Evolutionary conservation across 2,797 vertebrate genomes (phyloP).

Genomic region (Taenioides sp.): DNA sequence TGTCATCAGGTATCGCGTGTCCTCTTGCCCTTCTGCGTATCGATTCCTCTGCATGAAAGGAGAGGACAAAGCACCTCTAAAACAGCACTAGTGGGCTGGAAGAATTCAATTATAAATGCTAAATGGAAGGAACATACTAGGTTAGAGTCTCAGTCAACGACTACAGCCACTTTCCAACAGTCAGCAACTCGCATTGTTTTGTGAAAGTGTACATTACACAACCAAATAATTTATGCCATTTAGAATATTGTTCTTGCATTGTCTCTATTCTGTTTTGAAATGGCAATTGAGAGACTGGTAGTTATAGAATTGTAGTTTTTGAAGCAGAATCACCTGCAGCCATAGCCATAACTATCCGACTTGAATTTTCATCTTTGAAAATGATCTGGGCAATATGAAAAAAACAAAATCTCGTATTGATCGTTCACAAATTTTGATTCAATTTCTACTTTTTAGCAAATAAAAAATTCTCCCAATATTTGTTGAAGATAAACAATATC

Average conservation of each 20-base stretch:
- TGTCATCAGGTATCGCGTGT: constrained; percentile 66
- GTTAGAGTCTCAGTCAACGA: constrained; percentile 10
- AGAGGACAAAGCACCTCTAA: constrained; percentile 46
- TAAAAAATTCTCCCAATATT: no score
- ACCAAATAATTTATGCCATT: constrained; percentile 28
- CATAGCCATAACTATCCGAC: no score
- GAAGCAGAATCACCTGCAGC: no score
- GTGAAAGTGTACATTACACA: constrained; percentile 11
- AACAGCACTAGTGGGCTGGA: constrained; percentile 31
- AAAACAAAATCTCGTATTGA: no score
- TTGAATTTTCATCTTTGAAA: no score
- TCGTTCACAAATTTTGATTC: no score
- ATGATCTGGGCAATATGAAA: no score
- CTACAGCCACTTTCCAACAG: constrained; percentile 18
- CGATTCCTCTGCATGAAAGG: constrained; percentile 48
- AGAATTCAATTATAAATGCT: constrained; percentile 7
- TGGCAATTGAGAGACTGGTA: neutral
- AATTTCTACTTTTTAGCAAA: no score
- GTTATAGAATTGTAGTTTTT: no score
- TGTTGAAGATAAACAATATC: no score
- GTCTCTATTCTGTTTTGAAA: neutral
- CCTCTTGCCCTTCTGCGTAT: constrained; percentile 65
- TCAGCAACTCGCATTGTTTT: constrained; percentile 20
- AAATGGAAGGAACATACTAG: constrained; percentile 14
- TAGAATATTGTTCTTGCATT: constrained; percentile 9